Percentiles rank a stretch among this genome's conserved stretches.
Evolutionary conservation across 2,797 vertebrate species (phyloP).

Genomic region (Sebastes trivittatus): DNA sequence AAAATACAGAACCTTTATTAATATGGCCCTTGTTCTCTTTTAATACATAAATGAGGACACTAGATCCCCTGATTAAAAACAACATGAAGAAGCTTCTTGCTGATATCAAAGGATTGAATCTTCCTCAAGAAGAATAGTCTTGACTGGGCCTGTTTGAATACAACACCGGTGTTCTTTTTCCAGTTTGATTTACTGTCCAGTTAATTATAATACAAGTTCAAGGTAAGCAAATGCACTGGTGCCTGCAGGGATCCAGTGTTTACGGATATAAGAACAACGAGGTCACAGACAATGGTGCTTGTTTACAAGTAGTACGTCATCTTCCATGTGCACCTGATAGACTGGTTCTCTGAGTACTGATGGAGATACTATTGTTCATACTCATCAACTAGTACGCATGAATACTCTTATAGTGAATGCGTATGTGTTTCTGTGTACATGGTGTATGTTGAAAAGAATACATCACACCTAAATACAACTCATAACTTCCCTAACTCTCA

Average conservation of each 20-base stretch:
- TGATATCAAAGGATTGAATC: neutral
- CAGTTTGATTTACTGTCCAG: neutral
- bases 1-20: neutral
- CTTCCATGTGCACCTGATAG: conserved; percentile 23
- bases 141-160: neutral
- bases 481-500: neutral
- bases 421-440: neutral
- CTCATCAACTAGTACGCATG: neutral
- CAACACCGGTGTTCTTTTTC: neutral
- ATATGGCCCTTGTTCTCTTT: neutral
- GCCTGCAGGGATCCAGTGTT: conserved; percentile 1
- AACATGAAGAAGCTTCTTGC: neutral
- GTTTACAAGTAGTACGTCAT: conserved; percentile 20
- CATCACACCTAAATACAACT: neutral
- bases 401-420: neutral
- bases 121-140: neutral
- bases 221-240: neutral
- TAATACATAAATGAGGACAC: neutral
- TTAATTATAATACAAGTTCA: neutral
- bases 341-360: conserved; percentile 55
- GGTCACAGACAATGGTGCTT: neutral
- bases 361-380: conserved; percentile 3
- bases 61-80: neutral
- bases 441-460: neutral
- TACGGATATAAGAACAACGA: neutral